Evolutionary conservation across 1,140 invertebrate species (phyloP).

Genomic region (Drosophila bipectinata): DNA sequence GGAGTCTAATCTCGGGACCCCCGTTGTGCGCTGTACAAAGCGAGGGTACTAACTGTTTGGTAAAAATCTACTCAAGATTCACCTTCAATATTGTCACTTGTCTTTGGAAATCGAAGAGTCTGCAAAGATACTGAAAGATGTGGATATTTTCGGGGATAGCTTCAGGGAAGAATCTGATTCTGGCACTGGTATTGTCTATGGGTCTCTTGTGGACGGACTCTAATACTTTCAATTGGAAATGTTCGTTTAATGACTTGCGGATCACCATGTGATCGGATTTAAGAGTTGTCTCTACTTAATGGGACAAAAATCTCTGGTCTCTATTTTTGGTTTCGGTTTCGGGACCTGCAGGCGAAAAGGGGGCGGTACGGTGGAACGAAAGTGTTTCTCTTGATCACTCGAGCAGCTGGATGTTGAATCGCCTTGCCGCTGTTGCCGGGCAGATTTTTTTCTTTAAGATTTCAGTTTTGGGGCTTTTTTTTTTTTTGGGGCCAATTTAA

Average conservation of each 20-base stretch:
- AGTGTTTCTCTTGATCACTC: slow-evolving; percentile 46
- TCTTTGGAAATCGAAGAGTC: slow-evolving; percentile 53
- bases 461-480: slow-evolving; percentile 19
- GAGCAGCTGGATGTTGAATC: slow-evolving; percentile 36
- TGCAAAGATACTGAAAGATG: slow-evolving; percentile 12
- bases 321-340: slow-evolving; percentile 36
- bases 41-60: neutral
- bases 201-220: slow-evolving; percentile 57
- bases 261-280: slow-evolving; percentile 9
- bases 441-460: slow-evolving; percentile 21
- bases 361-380: slow-evolving; percentile 25
- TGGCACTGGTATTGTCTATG: slow-evolving; percentile 35
- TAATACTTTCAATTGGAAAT: slow-evolving; percentile 70
- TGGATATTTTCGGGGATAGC: neutral
- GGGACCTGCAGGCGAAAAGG: slow-evolving; percentile 32
- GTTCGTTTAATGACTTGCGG: slow-evolving; percentile 25
- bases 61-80: slow-evolving; percentile 21
- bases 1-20: slow-evolving; percentile 18
- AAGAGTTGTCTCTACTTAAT: slow-evolving; percentile 27
- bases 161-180: slow-evolving; percentile 19
- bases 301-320: slow-evolving; percentile 44
- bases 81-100: slow-evolving; percentile 65
- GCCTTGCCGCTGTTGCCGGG: slow-evolving; percentile 62
- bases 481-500: slow-evolving; percentile 64
- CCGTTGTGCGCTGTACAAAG: slow-evolving; percentile 41